Evolutionary conservation across 2,797 vertebrate genomes (phyloP), one percentile per base, ranked within the genome.

Genomic region (Acanthurus tractus): DNA sequence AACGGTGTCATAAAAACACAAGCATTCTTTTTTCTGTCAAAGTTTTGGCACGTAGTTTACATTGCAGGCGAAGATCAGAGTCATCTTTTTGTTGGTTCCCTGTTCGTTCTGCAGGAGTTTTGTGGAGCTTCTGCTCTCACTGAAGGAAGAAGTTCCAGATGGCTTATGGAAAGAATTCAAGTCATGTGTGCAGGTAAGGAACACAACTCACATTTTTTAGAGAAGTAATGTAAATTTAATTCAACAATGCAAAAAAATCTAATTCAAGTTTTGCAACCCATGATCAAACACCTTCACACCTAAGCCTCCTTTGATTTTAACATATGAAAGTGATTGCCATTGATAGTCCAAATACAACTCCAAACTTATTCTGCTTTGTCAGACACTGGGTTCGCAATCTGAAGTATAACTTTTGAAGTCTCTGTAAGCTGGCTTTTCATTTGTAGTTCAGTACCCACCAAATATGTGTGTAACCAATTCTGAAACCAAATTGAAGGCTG

Each of bases 81-180:
- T 58, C 1, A 22, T 58, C 3, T 61, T 59, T 59, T 17, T 74
- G 3, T 45, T 55, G 20, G 22, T 64, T 46, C 10, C 12, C 48
- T 7, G 0, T 75, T 76, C 29, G 7, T 58, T 74, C 75, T 90
- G 49, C 89, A 99, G 98, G 96, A 99, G 97, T 91, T 99, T 97
- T 94, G 95, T 96, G 90, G 97, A 99, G 93, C 96, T 99, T 88
- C 84, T 99, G 46, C 90, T 99, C 4, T 98, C 97, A 52, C 80
- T 98, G 76, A 96, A 96, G 76, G 89, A 93, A 59, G 93, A 96
- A 11, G 84, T 98, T 87, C 96, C 97, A 86, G 93, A 96, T 88
- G 92, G 86, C 72, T 93, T 97, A 38, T 99, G 98, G 98, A 90
- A 95, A 69, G 92, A 96, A 69, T 96, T 99, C 88, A 96, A 96